Evolutionary conservation across 1,140 invertebrate species (phyloP), one percentile per base, ranked within the genome.

Genomic region (Popillia japonica): DNA sequence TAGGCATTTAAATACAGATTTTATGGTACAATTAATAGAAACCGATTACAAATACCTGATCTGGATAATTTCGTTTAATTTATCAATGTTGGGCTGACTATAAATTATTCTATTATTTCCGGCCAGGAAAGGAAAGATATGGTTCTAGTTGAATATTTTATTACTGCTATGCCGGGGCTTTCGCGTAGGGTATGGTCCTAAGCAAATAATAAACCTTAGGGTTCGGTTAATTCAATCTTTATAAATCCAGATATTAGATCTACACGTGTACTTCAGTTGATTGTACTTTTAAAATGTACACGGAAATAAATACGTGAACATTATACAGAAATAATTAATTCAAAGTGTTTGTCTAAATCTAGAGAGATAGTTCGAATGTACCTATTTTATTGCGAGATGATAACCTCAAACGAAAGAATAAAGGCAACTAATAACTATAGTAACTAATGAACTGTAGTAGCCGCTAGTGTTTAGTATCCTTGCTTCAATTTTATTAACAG

Each of bases 1-100:
- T 34, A 68, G 61, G 22, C 22, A 68, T 68, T 68, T 68, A 68
- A 68, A 68, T 68, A 68, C 61, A 68, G 61, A 22, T 68, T 68
- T 68, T 68, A 34, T 68, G 22, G 61, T 20, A 22, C 61, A 68
- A 68, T 68, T 68, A 68, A 68, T 68, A 68, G 61, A 68, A 68
- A 68, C 61, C 22, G 61, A 17, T 68, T 68, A 22, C 61, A 68
- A 68, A 68, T 68, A 68, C 61, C 23, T 68, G 22, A 22, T 68
- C 61, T 34, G 61, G 61, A 68, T 68, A 68, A 68, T 68, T 68
- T 27, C 61, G 14, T 68, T 68, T 68, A 68, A 68, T 68, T 68
- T 68, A 68, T 68, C 61, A 68, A 68, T 6, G 27, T 14, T 68
- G 22, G 61, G 10, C 22, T 23, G 61, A 68, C 27, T 68, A 68